Evolutionary conservation across 2,113 vertebrate genomes (phyloP).

Genomic region (Phalacrocorax carbo): DNA sequence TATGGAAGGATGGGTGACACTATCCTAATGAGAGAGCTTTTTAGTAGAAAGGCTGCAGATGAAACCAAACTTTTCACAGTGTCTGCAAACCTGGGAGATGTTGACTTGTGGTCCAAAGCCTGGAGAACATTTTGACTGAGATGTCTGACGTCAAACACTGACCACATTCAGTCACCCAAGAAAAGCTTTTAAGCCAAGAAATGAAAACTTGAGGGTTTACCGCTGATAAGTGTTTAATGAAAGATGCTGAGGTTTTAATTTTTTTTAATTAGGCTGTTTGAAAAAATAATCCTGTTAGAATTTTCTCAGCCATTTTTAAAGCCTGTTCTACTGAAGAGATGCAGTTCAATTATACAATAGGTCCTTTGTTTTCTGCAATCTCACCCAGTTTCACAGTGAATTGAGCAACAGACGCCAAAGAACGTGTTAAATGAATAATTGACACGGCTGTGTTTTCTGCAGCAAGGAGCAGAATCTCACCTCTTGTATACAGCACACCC

Average conservation of each 20-base stretch:
- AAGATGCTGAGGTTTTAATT: not conserved
- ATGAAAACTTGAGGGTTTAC: not conserved
- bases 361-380: constrained; percentile 28
- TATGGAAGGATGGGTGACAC: not conserved
- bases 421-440: constrained; percentile 2
- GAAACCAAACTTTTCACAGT: not conserved
- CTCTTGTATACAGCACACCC: not conserved
- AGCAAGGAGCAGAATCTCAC: not conserved
- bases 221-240: not conserved
- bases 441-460: not conserved
- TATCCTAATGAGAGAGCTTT: not conserved
- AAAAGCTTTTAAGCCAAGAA: not conserved
- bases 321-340: not conserved
- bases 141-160: not conserved
- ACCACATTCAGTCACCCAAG: not conserved
- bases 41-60: not conserved
- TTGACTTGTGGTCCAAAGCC: not conserved
- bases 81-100: not conserved
- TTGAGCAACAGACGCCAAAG: not conserved
- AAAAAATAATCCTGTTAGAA: not conserved
- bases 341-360: not conserved
- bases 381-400: not conserved
- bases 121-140: not conserved
- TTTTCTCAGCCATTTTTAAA: not conserved
- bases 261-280: not conserved